Evolutionary conservation across 2,113 vertebrate genomes (phyloP), one percentile per base, ranked within the genome.

Genomic region (Aphyosemion australe): DNA sequence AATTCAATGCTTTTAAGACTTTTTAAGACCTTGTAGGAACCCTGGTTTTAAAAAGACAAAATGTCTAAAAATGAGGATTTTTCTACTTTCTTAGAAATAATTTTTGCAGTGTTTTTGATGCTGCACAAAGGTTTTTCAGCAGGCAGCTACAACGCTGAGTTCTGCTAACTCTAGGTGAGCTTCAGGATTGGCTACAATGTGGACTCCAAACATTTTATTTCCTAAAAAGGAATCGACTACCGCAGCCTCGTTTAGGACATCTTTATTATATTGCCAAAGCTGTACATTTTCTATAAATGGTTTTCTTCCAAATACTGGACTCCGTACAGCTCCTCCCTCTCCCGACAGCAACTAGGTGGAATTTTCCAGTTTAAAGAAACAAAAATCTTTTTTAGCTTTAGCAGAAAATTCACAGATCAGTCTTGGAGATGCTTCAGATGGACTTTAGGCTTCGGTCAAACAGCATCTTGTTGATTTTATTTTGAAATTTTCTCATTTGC

Each of bases 241-340:
- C 58, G 0, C 9, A 41, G 31, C 64, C 79, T 79, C 20, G 66
- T 88, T 87, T 88, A 82, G 80, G 86, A 91, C 87, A 87, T 88
- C 82, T 92, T 93, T 93, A 92, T 91, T 91, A 79, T 88, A 89
- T 90, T 90, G 88, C 90, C 88, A 89, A 91, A 91, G 88, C 90
- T 92, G 90, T 90, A 92, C 90, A 90, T 84, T 49, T 87, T 90
- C 85, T 92, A 92, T 90, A 90, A 91, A 90, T 89, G 6, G 6
- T 67, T 66, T 87, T 72, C 52, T 80, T 77, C 34, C 34, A 84
- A 78, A 85, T 63, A 85, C 84, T 89, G 87, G 85, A 91, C 83
- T 88, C 88, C 83, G 87, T 82, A 84, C 83, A 89, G 55, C 42
- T 57, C 57, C 64, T 61, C 81, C 75, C 60, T 31, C 11, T 79